Evolutionary conservation across 2,797 vertebrate genomes (phyloP), one percentile per base, ranked within the genome.

Genomic region (Rhabdomys pumilio): DNA sequence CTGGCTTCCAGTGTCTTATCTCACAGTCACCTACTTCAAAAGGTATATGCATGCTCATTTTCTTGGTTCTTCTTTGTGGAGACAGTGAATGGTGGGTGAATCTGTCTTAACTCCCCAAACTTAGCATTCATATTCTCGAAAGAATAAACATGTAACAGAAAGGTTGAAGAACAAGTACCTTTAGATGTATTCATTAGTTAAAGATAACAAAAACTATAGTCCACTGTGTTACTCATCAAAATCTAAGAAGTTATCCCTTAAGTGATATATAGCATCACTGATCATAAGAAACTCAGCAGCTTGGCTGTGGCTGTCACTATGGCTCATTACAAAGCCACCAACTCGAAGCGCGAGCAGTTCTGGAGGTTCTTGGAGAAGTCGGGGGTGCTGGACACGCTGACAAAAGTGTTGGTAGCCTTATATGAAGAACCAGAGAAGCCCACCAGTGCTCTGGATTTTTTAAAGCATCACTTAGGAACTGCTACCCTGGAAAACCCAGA

Each of bases 401-500:
- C 44, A 44, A 47, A 47, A 47, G 47, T 47, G 47, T 47, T 47
- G 47, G 47, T 47, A 47, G 47, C 47, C 47, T 47, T 47, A 47
- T 47, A 47, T 47, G 47, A 6, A 47, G 47, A 47, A 47, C 47
- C 47, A 47, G 47, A 47, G 47, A 47, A 47, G 47, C 47, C 9
- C 47, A 47, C 9, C 47, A 47, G 47, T 47, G 47, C 47, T 47
- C 47, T 47, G 47, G 47, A 47, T 47, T 47, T 99, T 98, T 98
- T 99, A 98, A 99, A 99, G 98, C 99, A 99, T 96, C 99, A 99
- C 95, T 98, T 99, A 92, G 99, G 99, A 82, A 98, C 98, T 15
- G 96, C 98, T 9, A 99, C 98, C 79, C 97, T 99, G 4, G 99
- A 99, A 97, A 98, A 99, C 4, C 98, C 98, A 10, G 99, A 99